phyloP scores from a whole-genome alignment of 1,140 invertebrate species.

The Muscidifurax raptorellus region DNA sequence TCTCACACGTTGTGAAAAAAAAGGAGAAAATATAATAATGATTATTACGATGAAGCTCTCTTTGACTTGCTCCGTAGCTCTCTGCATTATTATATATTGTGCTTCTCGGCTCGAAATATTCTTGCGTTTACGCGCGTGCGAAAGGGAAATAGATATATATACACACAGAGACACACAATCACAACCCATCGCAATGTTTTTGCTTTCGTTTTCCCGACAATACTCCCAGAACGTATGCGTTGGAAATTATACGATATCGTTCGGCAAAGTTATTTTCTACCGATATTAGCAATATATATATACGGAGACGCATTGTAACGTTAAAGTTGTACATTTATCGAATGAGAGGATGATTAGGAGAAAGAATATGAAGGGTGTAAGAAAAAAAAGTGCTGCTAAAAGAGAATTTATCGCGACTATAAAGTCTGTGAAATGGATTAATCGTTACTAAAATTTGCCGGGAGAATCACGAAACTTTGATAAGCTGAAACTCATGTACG shows the following conservation, averaged over 20 bases:
- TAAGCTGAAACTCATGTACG: neutral
- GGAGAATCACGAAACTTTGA: neutral
- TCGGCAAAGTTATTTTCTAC: slow-evolving; percentile 17
- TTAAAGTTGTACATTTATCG: slow-evolving; percentile 5
- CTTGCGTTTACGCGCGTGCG: neutral
- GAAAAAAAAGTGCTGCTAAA: neutral
- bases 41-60: neutral
- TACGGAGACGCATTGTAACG: neutral
- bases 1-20: neutral
- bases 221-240: neutral
- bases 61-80: neutral
- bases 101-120: neutral
- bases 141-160: too few relatives aligned
- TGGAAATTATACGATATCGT: neutral
- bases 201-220: neutral
- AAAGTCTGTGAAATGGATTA: slow-evolving; percentile 26
- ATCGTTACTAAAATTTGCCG: slow-evolving; percentile 36
- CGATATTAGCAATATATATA: neutral
- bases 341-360: neutral
- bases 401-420: neutral
- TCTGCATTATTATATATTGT: neutral
- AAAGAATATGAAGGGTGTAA: neutral
- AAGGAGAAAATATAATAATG: neutral
- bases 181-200: neutral
- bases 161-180: too few relatives aligned